Evolutionary conservation across 2,113 vertebrate species (phyloP).

Genomic region (Nibea albiflora): DNA sequence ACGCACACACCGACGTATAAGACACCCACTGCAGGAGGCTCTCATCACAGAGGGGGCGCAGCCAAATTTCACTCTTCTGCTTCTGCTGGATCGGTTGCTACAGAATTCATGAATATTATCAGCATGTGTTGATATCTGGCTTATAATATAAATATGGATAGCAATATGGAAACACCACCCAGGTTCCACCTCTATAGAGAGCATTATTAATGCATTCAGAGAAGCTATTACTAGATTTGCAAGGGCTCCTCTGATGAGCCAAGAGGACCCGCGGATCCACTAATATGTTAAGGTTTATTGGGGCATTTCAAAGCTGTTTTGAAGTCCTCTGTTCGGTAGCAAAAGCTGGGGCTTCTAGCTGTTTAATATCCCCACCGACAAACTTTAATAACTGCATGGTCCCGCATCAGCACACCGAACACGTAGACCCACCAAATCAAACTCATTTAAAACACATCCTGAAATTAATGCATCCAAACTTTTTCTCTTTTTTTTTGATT

Average conservation of each 20-base stretch:
- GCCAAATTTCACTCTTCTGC: constrained; percentile 58
- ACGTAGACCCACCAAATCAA: constrained; percentile 15
- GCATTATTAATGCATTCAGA: constrained; percentile 66
- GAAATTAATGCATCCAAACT: constrained; percentile 42
- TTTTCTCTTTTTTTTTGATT: neutral
- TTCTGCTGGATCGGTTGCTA: constrained; percentile 49
- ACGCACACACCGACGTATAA: constrained; percentile 47
- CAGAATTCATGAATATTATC: constrained; percentile 78
- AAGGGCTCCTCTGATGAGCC: constrained; percentile 56
- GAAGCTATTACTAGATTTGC: constrained; percentile 66
- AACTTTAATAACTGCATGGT: constrained; percentile 58
- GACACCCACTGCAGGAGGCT: constrained; percentile 63
- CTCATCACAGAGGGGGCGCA: constrained; percentile 34
- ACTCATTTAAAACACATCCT: constrained; percentile 53
- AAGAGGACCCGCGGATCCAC: constrained; percentile 37
- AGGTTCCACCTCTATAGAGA: constrained; percentile 67
- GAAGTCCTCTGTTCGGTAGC: constrained; percentile 41
- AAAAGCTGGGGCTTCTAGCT: constrained; percentile 37
- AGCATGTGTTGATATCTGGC: constrained; percentile 66
- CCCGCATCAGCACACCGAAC: constrained; percentile 38
- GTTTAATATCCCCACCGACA: constrained; percentile 45
- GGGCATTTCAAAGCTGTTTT: constrained; percentile 64
- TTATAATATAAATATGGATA: constrained; percentile 76
- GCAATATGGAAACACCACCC: constrained; percentile 64
- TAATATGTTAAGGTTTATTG: constrained; percentile 53